These are phyloP conservation scores for Calycopis cecrops DNA, from an alignment of 1,140 invertebrate genomes.

Conservation along the genomic window DNA sequence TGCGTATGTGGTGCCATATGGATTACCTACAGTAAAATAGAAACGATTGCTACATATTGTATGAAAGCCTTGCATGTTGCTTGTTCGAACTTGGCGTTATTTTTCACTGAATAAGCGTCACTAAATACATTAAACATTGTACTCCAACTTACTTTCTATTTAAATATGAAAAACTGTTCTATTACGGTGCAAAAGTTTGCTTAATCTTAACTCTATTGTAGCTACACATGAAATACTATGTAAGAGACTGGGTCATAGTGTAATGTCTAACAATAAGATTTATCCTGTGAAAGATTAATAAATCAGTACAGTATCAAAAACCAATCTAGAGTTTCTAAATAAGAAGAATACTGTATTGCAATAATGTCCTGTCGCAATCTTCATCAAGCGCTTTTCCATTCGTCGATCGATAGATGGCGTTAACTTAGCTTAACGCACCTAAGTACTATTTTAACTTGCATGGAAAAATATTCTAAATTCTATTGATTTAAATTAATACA, in stretches of 20 bases:
- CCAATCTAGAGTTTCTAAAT: neutral
- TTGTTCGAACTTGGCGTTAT: neutral
- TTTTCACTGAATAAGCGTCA: neutral
- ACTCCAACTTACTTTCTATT: conserved; percentile 4
- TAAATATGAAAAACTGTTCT: conserved; percentile 14
- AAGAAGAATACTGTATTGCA: neutral
- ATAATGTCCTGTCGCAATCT: neutral
- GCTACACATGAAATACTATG: conserved; percentile 13
- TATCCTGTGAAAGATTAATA: conserved; percentile 12
- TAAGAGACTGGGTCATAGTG: conserved; percentile 11
- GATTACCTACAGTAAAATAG: conserved; percentile 36
- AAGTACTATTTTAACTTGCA: neutral
- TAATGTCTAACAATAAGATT: conserved; percentile 8
- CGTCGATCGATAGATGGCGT: neutral
- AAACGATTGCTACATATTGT: conserved; percentile 24
- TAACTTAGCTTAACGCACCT: neutral
- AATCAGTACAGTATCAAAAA: conserved; percentile 17
- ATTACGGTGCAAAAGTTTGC: conserved; percentile 16
- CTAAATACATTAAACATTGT: conserved; percentile 8
- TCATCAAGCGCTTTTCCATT: neutral
- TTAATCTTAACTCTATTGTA: conserved; percentile 16
- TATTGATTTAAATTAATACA: conserved; percentile 6
- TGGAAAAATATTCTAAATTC: conserved; percentile 1
- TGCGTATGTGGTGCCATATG: conserved; percentile 43
- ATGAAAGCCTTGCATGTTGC: neutral